These are phyloP conservation scores for Hydriomena furcata DNA, from an alignment of 2,888 invertebrate genomes.

Conservation along the genomic window DNA sequence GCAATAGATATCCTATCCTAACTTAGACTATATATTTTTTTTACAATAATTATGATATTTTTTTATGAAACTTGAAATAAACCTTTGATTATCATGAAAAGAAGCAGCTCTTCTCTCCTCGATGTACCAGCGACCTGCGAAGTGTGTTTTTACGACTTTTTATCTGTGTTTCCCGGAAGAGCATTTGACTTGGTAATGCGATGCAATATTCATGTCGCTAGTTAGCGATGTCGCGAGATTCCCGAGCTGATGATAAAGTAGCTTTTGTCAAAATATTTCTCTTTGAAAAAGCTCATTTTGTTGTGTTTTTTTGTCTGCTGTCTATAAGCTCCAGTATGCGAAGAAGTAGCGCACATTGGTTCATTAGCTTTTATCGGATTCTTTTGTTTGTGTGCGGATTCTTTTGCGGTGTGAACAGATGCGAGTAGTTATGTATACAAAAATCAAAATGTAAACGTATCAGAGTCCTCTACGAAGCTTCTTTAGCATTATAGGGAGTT, in stretches of 20 bases:
- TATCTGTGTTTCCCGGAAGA: slow-evolving; percentile 5
- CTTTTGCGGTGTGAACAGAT: no score
- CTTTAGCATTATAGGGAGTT: no score
- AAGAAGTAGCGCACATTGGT: no score
- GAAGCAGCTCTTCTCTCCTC: not conserved
- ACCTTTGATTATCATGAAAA: not conserved
- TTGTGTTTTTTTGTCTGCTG: not conserved
- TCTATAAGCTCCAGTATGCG: no score
- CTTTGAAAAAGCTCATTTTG: not conserved
- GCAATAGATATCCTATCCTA: no score
- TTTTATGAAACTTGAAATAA: no score
- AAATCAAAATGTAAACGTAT: no score
- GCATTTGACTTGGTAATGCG: slow-evolving; percentile 20
- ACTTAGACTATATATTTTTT: no score
- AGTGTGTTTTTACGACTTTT: slow-evolving; percentile 14
- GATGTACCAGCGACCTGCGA: slow-evolving; percentile 3
- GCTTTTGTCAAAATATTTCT: not conserved
- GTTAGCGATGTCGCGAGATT: slow-evolving; percentile 10
- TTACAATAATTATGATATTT: not conserved
- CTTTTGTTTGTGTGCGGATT: no score
- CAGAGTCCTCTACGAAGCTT: no score
- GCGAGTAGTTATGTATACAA: no score
- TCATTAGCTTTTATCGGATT: no score
- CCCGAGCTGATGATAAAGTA: not conserved
- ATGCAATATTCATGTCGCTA: slow-evolving; percentile 26